A percentile compares a stretch with the other conserved stretches of the same genome.
These are phyloP conservation scores for Adoxophyes honmai DNA, from an alignment of 1,140 invertebrate species.

Conservation along the genomic window DNA sequence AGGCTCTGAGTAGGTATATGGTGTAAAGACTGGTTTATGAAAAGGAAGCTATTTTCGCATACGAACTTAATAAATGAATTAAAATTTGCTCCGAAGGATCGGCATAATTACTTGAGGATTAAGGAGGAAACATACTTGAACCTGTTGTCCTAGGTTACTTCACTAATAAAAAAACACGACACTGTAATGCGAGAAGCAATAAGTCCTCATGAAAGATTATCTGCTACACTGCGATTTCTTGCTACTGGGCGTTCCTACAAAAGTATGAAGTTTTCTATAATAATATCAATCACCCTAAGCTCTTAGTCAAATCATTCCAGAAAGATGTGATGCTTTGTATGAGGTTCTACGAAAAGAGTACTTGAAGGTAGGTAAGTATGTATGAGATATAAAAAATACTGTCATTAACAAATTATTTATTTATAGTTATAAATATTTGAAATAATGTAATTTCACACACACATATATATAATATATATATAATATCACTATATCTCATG, in stretches of 20 bases:
- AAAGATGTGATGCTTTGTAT: no score
- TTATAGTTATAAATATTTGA: no score
- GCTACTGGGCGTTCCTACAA: conserved; percentile 30
- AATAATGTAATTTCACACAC: no score
- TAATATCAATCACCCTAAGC: no score
- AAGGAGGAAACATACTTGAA: not conserved
- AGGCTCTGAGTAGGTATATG: no score
- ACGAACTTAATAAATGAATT: conserved; percentile 33
- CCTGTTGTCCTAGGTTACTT: conserved; percentile 18
- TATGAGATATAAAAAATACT: no score
- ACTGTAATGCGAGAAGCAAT: conserved; percentile 41
- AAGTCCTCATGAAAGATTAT: conserved; percentile 34
- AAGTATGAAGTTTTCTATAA: conserved; percentile 38
- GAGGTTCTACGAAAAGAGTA: no score
- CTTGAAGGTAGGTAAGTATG: no score
- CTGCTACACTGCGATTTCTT: conserved; percentile 39
- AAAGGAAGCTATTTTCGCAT: conserved; percentile 26
- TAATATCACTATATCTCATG: no score
- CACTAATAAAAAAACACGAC: conserved; percentile 41
- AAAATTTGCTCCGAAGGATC: conserved; percentile 31
- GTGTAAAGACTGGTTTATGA: conserved; percentile 25
- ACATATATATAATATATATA: no score
- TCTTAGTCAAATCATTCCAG: no score
- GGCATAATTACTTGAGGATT: conserved; percentile 29
- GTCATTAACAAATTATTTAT: no score